Evolutionary conservation across 2,797 vertebrate genomes (phyloP).

Genomic region (Meda fulgida): DNA sequence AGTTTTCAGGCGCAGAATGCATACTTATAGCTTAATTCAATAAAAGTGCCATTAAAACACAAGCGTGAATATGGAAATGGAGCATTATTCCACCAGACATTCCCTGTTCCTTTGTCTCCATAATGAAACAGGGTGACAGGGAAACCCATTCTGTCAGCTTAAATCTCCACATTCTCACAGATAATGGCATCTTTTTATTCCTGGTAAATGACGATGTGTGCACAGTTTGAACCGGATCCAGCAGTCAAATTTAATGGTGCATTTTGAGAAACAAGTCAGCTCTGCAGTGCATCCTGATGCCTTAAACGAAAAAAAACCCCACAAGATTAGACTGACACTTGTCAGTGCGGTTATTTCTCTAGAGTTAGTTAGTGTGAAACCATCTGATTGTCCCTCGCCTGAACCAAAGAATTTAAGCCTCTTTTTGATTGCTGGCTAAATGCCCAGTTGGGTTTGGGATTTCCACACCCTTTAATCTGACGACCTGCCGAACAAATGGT

Average conservation of each 20-base stretch:
- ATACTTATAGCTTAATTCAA: constrained; percentile 55
- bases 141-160: constrained; percentile 32
- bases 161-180: constrained; percentile 36
- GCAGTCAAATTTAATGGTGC: constrained; percentile 9
- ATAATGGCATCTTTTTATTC: constrained; percentile 46
- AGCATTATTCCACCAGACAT: constrained; percentile 42
- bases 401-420: constrained; percentile 59
- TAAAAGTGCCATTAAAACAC: constrained; percentile 44
- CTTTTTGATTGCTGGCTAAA: constrained; percentile 71
- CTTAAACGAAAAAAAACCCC: constrained; percentile 10
- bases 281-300: background rate
- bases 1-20: constrained; percentile 43
- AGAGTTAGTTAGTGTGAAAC: constrained; percentile 33
- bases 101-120: constrained; percentile 44
- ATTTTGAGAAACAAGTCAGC: background rate
- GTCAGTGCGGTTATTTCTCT: constrained; percentile 26
- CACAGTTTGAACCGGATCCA: constrained; percentile 38
- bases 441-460: constrained; percentile 74
- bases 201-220: constrained; percentile 31
- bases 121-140: constrained; percentile 44
- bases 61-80: constrained; percentile 46
- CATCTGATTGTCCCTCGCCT: constrained; percentile 18
- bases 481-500: constrained; percentile 63
- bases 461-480: constrained; percentile 72
- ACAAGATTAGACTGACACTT: constrained; percentile 28